Percentiles rank a stretch among this genome's conserved stretches.
Evolutionary conservation across 1,140 invertebrate species (phyloP).

Genomic region (Scaptomyza montana): DNA sequence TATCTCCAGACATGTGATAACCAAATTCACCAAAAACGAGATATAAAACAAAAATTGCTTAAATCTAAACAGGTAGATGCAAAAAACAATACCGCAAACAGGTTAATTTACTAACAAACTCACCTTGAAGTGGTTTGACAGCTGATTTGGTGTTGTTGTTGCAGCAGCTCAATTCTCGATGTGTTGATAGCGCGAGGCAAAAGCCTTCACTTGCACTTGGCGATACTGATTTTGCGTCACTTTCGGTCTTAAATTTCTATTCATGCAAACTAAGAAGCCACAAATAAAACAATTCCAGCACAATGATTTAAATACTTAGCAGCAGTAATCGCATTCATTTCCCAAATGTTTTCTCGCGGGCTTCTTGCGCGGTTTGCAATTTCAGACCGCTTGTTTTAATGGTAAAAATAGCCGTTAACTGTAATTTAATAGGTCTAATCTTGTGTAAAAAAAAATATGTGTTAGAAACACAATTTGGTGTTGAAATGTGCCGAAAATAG

Average conservation of each 20-base stretch:
- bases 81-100: constrained; percentile 38
- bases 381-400: background rate
- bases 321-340: constrained; percentile 17
- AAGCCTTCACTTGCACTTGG: constrained; percentile 39
- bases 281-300: constrained; percentile 37
- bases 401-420: background rate
- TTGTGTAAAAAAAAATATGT: background rate
- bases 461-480: constrained; percentile 11
- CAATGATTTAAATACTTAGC: constrained; percentile 20
- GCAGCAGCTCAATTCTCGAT: background rate
- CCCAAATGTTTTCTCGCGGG: constrained; percentile 22
- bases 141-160: constrained; percentile 51
- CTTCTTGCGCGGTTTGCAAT: constrained; percentile 1
- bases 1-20: background rate
- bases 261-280: constrained; percentile 25
- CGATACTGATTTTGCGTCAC: constrained; percentile 24
- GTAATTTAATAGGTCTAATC: constrained; percentile 1
- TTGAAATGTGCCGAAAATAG: constrained; percentile 23
- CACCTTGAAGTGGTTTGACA: constrained; percentile 67
- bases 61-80: constrained; percentile 5
- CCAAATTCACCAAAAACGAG: background rate
- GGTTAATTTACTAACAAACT: constrained; percentile 69
- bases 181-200: constrained; percentile 21
- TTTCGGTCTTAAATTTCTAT: constrained; percentile 31
- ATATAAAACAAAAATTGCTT: background rate